Evolutionary conservation across 2,888 invertebrate species (phyloP).

Genomic region (Apoda limacodes): DNA sequence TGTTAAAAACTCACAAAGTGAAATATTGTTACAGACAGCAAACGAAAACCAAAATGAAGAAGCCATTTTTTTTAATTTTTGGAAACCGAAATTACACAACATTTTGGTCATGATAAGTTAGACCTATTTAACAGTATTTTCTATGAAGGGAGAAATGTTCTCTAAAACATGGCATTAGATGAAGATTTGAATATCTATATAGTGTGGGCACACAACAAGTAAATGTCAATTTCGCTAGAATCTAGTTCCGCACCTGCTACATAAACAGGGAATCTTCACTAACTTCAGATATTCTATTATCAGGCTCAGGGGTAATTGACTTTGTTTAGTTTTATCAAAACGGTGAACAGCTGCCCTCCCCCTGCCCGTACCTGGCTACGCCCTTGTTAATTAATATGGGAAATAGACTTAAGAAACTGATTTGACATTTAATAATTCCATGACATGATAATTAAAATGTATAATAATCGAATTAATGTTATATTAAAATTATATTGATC

Average conservation of each 20-base stretch:
- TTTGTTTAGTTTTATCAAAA: too few species aligned
- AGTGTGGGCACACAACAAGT: constrained; percentile 6
- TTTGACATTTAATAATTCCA: too few species aligned
- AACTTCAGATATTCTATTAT: constrained; percentile 1
- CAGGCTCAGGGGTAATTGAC: too few species aligned
- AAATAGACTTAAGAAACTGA: too few species aligned
- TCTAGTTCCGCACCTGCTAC: neutral
- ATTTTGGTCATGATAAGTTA: constrained; percentile 5
- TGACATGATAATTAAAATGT: too few species aligned
- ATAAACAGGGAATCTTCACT: neutral
- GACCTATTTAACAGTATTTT: constrained; percentile 4
- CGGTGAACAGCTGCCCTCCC: too few species aligned
- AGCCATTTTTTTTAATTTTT: constrained; percentile 3
- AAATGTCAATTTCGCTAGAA: constrained; percentile 1
- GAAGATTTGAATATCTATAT: constrained; percentile 7
- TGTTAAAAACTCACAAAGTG: constrained; percentile 6
- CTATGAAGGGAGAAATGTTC: constrained; percentile 5
- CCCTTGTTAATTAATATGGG: too few species aligned
- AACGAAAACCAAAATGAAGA: neutral
- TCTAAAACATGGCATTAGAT: constrained; percentile 6
- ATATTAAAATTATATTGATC: too few species aligned
- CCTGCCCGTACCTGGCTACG: too few species aligned
- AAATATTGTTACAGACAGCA: neutral
- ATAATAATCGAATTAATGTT: too few species aligned
- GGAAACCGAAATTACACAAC: constrained; percentile 5